Evolutionary conservation across 2,797 vertebrate species (phyloP).

Genomic region (Onychomys arenicola): DNA sequence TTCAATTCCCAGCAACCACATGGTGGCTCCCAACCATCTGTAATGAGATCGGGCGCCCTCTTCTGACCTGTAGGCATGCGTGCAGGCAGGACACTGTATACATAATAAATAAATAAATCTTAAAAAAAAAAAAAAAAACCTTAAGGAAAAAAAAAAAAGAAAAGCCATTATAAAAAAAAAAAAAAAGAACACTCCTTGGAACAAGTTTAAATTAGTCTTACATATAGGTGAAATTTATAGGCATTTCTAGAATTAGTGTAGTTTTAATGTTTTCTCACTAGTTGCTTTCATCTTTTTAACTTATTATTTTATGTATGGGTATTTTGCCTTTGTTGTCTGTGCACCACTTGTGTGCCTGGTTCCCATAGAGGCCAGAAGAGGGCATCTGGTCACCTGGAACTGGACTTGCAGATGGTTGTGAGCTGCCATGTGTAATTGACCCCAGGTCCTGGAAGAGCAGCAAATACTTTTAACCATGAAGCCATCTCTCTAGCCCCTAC

Average conservation of each 20-base stretch:
- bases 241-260: not conserved
- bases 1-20: no score
- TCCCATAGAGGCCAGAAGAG: not conserved
- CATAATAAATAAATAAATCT: no score
- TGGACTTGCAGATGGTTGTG: not conserved
- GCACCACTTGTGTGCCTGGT: not conserved
- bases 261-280: slow-evolving; percentile 16
- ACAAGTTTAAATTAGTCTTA: slow-evolving; percentile 21
- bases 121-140: no score
- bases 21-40: no score
- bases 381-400: not conserved
- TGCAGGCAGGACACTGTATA: no score
- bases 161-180: no score
- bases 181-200: not conserved
- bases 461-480: not conserved
- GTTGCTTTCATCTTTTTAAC: not conserved
- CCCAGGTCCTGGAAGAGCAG: not conserved
- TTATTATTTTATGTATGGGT: not conserved
- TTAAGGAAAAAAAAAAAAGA: no score
- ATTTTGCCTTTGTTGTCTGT: not conserved
- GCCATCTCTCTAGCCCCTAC: not conserved
- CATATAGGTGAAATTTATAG: slow-evolving; percentile 6
- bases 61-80: no score
- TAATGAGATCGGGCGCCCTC: no score
- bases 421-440: not conserved